These are phyloP conservation scores for Cecropterus lyciades DNA, from an alignment of 1,140 invertebrate genomes.

Conservation along the genomic window DNA sequence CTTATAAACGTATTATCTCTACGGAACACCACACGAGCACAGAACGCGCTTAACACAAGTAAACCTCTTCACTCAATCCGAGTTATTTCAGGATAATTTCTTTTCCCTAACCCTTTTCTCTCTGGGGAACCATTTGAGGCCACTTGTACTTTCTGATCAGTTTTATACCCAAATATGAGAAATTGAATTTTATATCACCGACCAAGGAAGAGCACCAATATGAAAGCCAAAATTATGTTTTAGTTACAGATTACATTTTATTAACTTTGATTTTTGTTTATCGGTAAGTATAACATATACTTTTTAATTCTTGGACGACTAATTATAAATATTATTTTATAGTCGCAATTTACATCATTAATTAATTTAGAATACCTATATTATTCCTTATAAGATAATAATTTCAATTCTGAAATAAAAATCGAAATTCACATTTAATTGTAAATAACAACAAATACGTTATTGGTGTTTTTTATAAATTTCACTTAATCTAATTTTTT, in stretches of 20 bases:
- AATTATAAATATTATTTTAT: neutral
- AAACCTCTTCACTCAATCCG: neutral
- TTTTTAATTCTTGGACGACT: neutral
- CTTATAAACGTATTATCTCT: too few species aligned
- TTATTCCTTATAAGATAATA: neutral
- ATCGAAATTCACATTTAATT: too few species aligned
- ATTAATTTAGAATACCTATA: neutral
- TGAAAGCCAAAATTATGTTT: neutral
- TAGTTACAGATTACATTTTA: neutral
- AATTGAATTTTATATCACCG: constrained; percentile 6
- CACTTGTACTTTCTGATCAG: neutral
- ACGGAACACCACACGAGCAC: neutral
- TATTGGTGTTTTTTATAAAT: too few species aligned
- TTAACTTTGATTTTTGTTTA: neutral
- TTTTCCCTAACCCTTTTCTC: neutral
- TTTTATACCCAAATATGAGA: neutral
- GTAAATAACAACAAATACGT: neutral
- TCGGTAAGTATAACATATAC: neutral
- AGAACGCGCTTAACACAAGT: neutral
- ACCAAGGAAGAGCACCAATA: neutral
- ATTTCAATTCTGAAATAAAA: too few species aligned
- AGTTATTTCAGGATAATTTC: neutral
- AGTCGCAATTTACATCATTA: neutral
- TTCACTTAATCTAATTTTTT: too few species aligned
- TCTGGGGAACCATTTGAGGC: constrained; percentile 3